A percentile compares a stretch with the other conserved stretches of the same genome.
Evolutionary conservation across 2,797 vertebrate genomes (phyloP).

Genomic region (Xenentodon cancila): DNA sequence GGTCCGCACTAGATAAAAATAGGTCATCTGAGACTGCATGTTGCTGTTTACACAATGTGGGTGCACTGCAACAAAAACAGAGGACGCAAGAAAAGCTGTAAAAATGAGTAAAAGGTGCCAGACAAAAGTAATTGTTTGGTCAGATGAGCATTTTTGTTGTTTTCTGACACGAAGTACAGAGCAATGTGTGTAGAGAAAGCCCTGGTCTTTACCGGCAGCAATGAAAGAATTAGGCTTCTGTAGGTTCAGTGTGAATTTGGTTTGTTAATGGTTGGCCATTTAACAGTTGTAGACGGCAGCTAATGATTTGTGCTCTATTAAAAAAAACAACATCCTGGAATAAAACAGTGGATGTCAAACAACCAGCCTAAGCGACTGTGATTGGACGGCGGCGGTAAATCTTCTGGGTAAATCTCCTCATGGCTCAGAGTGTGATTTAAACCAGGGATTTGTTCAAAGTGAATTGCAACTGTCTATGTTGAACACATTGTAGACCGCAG

Average conservation of each 20-base stretch:
- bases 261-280: not conserved
- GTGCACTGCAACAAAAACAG: not conserved
- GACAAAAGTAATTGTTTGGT: not conserved
- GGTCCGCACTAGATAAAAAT: conserved; percentile 25
- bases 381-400: conserved; percentile 77
- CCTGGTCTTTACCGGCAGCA: too few relatives aligned
- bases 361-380: conserved; percentile 36
- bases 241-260: not conserved
- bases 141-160: too few relatives aligned
- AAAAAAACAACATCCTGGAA: conserved; percentile 36
- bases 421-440: conserved; percentile 69
- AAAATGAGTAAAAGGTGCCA: not conserved
- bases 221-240: too few relatives aligned
- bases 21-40: not conserved
- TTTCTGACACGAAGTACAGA: too few relatives aligned
- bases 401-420: conserved; percentile 65
- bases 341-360: conserved; percentile 47
- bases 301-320: conserved; percentile 6
- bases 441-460: conserved; percentile 60
- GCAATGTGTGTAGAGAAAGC: too few relatives aligned
- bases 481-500: conserved; percentile 22
- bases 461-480: conserved; percentile 37
- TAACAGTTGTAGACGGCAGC: conserved; percentile 38
- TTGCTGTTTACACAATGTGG: conserved; percentile 13
- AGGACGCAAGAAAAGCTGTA: not conserved